Base-by-base conservation (phyloP, 2,797 vertebrate species). In the Tinamus major region DNA sequence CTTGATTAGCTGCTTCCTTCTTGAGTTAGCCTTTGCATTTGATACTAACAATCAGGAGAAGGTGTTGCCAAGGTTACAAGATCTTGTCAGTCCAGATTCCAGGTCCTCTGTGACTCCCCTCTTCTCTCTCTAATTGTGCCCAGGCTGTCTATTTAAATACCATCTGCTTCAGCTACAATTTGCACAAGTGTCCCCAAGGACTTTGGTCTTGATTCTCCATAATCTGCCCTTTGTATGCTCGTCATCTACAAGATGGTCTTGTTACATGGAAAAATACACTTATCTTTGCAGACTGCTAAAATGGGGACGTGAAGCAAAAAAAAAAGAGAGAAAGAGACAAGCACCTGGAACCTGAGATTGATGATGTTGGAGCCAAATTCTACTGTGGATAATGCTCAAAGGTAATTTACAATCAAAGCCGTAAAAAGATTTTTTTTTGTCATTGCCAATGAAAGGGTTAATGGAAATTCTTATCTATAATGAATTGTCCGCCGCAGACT, bases 141-240 rank as follows among this genome's bases (percentile, higher is more conserved):
- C 59, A 79, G 76, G 83, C 42, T 5, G 81, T 94, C 88, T 93
- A 74, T 96, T 93, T 93, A 97, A 97, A 96, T 93, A 92, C 84
- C 95, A 96, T 93, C 92, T 95, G 76, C 79, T 89, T 92, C 81
- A 79, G 59, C 79, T 96, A 92, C 84, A 96, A 91, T 96, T 96
- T 96, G 79, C 90, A 93, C 90, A 96, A 91, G 91, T 74, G 67
- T 69, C 90, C 87, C 95, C 13, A 77, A 89, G 69, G 81, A 56
- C 59, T 94, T 89, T 67, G 37, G 51, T 93, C 90, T 90, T 67
- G 81, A 89, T 89, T 95, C 77, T 77, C 53, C 0, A 39, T 92
- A 92, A 95, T 93, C 88, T 94, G 84, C 55, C 86, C 84, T 93
- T 91, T 96, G 81, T 81, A 63, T 33, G 70, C 86, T 79, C 90